A percentile compares a stretch with the other conserved stretches of the same genome.
Evolutionary conservation across 2,797 vertebrate species (phyloP).

Genomic region (Myotis findleyi): DNA sequence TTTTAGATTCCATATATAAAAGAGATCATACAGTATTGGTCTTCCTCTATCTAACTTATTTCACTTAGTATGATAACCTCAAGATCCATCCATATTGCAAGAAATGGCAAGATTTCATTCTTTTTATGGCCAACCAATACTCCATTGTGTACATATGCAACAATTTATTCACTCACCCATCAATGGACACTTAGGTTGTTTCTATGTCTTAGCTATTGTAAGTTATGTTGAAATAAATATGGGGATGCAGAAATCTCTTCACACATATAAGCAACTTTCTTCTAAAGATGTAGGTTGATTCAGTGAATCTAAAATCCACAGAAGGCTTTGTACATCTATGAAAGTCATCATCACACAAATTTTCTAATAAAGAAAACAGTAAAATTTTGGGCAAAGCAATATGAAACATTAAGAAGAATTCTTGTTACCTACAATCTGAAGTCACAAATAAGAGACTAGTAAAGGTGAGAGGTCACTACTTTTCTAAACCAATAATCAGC

Average conservation of each 20-base stretch:
- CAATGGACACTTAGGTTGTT: not conserved
- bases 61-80: not conserved
- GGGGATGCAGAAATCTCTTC: not conserved
- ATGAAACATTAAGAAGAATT: conserved; percentile 36
- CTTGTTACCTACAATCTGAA: conserved; percentile 16
- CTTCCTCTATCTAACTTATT: not conserved
- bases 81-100: not conserved
- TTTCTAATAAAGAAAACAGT: conserved; percentile 5
- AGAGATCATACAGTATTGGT: not conserved
- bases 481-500: conserved; percentile 7
- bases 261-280: not conserved
- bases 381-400: not conserved
- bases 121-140: not conserved
- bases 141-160: not conserved
- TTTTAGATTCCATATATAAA: not conserved
- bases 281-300: conserved; percentile 1
- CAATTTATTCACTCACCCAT: not conserved
- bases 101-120: not conserved
- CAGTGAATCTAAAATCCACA: conserved; percentile 44
- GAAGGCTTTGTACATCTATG: conserved; percentile 51
- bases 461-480: not conserved
- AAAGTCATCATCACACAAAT: not conserved
- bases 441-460: conserved; percentile 4
- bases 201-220: not conserved
- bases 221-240: not conserved